Base-by-base conservation (phyloP, 2,113 vertebrate species). In the Beaufortia kweichowensis region DNA sequence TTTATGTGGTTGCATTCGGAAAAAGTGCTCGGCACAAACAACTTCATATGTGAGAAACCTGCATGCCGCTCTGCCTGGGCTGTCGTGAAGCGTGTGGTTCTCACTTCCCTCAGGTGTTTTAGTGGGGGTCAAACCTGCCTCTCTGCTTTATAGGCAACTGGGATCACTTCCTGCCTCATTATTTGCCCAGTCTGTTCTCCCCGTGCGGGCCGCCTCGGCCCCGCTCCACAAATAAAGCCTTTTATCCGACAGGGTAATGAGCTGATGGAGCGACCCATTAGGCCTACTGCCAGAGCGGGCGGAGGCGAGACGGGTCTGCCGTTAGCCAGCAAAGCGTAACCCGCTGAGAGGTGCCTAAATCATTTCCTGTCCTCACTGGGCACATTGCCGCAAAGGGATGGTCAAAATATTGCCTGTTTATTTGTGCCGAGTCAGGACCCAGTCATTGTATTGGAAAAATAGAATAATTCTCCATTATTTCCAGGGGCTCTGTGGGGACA, bases 201-300 rank as follows among this genome's bases (percentile, higher is more conserved):
- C 35, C n/a, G 26, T 23, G 8, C 12, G n/a, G 50, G 75, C 76
- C 67, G 73, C 80, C 82, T 81, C 17, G 8, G 28, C 70, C 50
- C 14, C 28, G 64, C 81, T 69, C 74, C 82, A 33, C 46, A 79
- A 75, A 83, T 88, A 89, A 88, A 84, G 81, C 68, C 64, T 86
- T 90, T 89, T 86, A 85, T 84, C 81, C 79, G 23, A 78, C 73
- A 67, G 79, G 85, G 84, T 88, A 89, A 92, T 89, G 87, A 86
- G 85, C 82, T 85, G 86, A 87, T 86, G 85, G 84, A 82, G 81
- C 66, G 3, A 14, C 33, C 81, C 82, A 82, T 91, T 90, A 87
- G 83, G 82, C 84, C 33, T 68, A 12, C 6, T 60, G 84, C 85
- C 85, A 86, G 81, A 83, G 82, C 73, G 78, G 75, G 79, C 62